Conservation (phyloP, 53 echinoderm and acorn worm genomes). For the Paelopatides confundens region DNA sequence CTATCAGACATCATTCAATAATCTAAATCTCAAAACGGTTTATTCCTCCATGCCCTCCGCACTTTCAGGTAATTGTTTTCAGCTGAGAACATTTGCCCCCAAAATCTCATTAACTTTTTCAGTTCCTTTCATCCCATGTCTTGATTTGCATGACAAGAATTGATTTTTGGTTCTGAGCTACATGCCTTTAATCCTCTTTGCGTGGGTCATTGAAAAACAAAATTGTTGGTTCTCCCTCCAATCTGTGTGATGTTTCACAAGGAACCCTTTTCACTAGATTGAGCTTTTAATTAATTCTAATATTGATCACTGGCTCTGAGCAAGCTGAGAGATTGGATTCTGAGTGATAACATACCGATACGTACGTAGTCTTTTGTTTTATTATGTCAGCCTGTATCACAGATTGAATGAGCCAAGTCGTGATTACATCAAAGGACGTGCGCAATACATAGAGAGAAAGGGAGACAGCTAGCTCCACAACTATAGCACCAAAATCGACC, state of each 20-base stretch:
- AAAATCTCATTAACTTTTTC: slow-evolving; percentile 29
- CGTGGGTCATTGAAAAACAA: slow-evolving; percentile 20
- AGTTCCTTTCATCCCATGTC: slow-evolving; percentile 4
- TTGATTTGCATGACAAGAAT: slow-evolving; percentile 20
- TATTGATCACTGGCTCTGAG: slow-evolving; percentile 37
- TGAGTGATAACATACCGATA: slow-evolving; percentile 32
- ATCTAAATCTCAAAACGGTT: not conserved
- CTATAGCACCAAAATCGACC: not conserved
- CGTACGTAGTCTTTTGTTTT: not conserved
- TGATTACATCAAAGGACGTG: slow-evolving; percentile 31
- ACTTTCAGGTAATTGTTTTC: not conserved
- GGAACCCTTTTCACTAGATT: slow-evolving; percentile 27
- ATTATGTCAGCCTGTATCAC: slow-evolving; percentile 28
- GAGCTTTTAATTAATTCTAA: slow-evolving; percentile 42
- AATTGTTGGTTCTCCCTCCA: slow-evolving; percentile 13
- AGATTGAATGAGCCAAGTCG: slow-evolving; percentile 18
- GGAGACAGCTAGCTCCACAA: not conserved
- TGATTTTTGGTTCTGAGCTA: slow-evolving; percentile 4
- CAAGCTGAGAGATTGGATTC: slow-evolving; percentile 23
- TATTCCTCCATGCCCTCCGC: not conserved
- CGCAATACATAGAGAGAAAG: not conserved
- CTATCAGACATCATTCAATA: too few relatives aligned
- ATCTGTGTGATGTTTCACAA: slow-evolving; percentile 14
- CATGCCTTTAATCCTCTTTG: slow-evolving; percentile 40
- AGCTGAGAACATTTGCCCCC: not conserved